These are phyloP conservation scores for Macrotis lagotis DNA, from an alignment of 2,113 vertebrate species.

Conservation along the genomic window DNA sequence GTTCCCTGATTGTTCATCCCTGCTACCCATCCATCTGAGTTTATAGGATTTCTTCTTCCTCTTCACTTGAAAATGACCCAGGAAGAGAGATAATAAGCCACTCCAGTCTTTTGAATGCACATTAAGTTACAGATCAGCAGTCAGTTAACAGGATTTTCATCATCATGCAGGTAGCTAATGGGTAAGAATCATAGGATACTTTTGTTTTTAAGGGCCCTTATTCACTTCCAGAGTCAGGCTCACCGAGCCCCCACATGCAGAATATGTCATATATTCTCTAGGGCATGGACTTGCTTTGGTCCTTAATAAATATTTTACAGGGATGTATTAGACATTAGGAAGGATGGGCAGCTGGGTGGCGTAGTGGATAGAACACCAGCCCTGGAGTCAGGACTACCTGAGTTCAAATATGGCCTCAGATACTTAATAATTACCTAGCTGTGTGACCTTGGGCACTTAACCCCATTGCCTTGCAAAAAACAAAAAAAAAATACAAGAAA, in stretches of 20 bases:
- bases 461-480: no score
- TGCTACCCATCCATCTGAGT: neutral
- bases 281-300: neutral
- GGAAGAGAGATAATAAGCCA: neutral
- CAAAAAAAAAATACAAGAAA: no score
- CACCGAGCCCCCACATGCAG: neutral
- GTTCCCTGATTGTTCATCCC: neutral
- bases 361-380: no score
- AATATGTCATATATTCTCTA: neutral
- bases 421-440: no score
- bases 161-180: neutral
- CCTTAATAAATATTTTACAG: neutral
- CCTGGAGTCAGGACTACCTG: no score
- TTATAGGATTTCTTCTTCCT: neutral
- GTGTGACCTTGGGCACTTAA: no score
- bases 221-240: neutral
- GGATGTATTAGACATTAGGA: no score
- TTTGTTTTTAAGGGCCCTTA: neutral
- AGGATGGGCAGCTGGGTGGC: no score
- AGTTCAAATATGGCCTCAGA: no score
- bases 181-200: neutral
- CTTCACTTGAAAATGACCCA: neutral
- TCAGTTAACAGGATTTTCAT: neutral
- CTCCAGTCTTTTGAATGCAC: neutral
- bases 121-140: neutral